These are phyloP conservation scores for Hyposoter didymator DNA, from an alignment of 2,888 invertebrate genomes.

Conservation along the genomic window DNA sequence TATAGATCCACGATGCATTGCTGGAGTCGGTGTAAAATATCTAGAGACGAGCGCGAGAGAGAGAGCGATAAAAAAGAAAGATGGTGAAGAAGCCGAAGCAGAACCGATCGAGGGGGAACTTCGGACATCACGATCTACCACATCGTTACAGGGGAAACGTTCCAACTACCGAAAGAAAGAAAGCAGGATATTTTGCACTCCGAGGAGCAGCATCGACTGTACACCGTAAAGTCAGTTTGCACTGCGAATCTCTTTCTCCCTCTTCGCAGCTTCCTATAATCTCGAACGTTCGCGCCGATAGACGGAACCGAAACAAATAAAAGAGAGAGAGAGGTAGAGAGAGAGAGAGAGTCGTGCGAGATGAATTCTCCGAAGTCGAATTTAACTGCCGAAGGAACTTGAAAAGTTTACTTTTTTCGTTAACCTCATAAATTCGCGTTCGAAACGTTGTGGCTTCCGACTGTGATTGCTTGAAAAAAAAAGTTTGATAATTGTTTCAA, in stretches of 20 bases:
- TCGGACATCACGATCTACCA: conserved; percentile 62
- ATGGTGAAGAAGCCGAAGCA: conserved; percentile 35
- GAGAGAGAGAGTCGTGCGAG: conserved; percentile 19
- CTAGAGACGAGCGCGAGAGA: conserved; percentile 24
- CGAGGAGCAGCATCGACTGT: conserved; percentile 47
- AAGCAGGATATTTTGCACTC: conserved; percentile 36
- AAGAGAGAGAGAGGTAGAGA: background rate
- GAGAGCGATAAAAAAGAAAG: conserved; percentile 42
- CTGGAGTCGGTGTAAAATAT: conserved; percentile 33
- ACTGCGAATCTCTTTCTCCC: conserved; percentile 27
- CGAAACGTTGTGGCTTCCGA: background rate
- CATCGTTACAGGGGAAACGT: conserved; percentile 60
- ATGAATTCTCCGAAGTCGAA: conserved; percentile 79
- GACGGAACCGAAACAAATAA: conserved; percentile 28
- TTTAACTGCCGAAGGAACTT: conserved; percentile 72
- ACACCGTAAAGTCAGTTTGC: conserved; percentile 35
- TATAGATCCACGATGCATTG: conserved; percentile 36
- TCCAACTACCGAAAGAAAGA: conserved; percentile 55
- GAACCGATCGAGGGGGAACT: conserved; percentile 32
- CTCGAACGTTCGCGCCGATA: conserved; percentile 67
- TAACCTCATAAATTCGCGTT: conserved; percentile 16
- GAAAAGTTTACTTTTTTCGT: conserved; percentile 1
- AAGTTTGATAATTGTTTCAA: background rate
- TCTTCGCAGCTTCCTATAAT: conserved; percentile 74
- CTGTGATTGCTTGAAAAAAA: background rate